These are phyloP conservation scores for Brachionus rubens DNA, from an alignment of 1,140 invertebrate genomes.

Conservation along the genomic window DNA sequence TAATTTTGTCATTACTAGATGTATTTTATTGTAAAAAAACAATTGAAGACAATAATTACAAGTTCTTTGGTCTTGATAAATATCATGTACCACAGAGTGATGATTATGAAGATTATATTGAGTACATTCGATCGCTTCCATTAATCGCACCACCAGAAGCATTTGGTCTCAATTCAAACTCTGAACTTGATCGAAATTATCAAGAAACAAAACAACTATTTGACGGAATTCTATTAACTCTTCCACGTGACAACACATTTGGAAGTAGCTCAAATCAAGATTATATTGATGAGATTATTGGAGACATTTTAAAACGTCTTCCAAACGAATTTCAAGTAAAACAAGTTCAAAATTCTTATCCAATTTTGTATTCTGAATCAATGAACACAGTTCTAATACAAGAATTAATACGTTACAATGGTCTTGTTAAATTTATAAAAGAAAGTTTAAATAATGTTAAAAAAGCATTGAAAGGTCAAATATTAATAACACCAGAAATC, in stretches of 20 bases:
- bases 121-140: constrained; percentile 74
- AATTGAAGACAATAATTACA: neutral
- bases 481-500: constrained; percentile 80
- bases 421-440: constrained; percentile 69
- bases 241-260: neutral
- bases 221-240: neutral
- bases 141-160: constrained; percentile 84
- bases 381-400: constrained; percentile 90
- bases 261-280: constrained; percentile 12
- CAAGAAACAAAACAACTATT: constrained; percentile 36
- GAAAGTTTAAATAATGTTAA: constrained; percentile 71
- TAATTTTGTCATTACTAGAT: constrained; percentile 47
- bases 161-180: constrained; percentile 89
- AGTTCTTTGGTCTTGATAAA: neutral
- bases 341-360: constrained; percentile 8
- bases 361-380: constrained; percentile 28
- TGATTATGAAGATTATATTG: neutral
- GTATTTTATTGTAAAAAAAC: neutral
- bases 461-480: constrained; percentile 74
- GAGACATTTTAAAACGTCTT: neutral
- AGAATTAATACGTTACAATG: constrained; percentile 84
- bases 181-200: constrained; percentile 73
- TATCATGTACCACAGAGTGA: neutral
- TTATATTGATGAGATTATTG: constrained; percentile 9
- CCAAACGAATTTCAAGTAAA: constrained; percentile 11